These are phyloP conservation scores for Dallia pectoralis DNA, from an alignment of 2,797 vertebrate species.

Conservation along the genomic window DNA sequence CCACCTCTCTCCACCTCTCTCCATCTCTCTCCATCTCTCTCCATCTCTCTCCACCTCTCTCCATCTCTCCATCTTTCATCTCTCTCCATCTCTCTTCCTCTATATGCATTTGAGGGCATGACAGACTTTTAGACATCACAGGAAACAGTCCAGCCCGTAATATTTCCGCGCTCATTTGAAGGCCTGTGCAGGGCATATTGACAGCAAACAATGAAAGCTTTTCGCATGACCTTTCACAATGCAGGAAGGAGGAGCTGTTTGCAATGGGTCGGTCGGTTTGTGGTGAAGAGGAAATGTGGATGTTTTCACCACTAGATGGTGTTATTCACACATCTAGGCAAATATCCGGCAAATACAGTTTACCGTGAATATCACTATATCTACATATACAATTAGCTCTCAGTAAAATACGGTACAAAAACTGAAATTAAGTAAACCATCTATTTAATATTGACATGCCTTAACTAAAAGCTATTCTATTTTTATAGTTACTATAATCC, in stretches of 20 bases:
- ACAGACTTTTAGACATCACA: not conserved
- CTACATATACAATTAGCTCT: not conserved
- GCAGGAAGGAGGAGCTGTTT: not conserved
- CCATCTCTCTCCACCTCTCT: too few relatives aligned
- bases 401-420: not conserved
- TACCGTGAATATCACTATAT: not conserved
- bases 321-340: conserved; percentile 5
- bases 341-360: not conserved
- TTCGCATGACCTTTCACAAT: not conserved
- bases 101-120: not conserved
- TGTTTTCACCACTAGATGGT: conserved; percentile 61
- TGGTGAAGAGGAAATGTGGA: not conserved
- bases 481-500: not conserved
- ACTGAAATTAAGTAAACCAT: not conserved
- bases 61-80: not conserved
- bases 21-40: too few relatives aligned
- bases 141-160: not conserved
- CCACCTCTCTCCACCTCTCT: too few relatives aligned
- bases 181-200: not conserved
- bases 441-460: not conserved
- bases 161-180: not conserved
- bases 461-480: not conserved
- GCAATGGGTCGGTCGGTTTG: not conserved
- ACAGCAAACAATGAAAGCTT: not conserved
- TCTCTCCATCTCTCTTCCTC: not conserved